Evolutionary conservation across 2,797 vertebrate species (phyloP).

Genomic region (Sciurus carolinensis): DNA sequence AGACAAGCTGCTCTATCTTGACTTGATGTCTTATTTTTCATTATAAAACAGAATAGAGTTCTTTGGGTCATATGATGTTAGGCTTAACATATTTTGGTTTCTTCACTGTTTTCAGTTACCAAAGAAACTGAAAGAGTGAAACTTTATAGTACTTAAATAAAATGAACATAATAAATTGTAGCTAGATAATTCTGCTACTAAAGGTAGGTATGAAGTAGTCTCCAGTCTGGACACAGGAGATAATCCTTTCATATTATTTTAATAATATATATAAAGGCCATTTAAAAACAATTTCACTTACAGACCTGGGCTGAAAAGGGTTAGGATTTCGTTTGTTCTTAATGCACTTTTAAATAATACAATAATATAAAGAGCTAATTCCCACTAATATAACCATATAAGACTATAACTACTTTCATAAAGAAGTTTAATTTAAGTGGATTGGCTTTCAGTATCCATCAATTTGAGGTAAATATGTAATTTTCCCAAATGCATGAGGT

Average conservation of each 20-base stretch:
- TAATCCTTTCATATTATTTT: slow-evolving; percentile 15
- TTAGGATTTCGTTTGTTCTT: not conserved
- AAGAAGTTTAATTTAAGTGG: slow-evolving; percentile 33
- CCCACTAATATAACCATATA: not conserved
- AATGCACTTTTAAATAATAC: slow-evolving; percentile 52
- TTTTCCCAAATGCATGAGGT: not conserved
- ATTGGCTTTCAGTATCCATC: slow-evolving; percentile 37
- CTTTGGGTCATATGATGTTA: not conserved
- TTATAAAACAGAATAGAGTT: slow-evolving; percentile 46
- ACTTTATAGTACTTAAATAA: slow-evolving; percentile 33
- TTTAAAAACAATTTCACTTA: slow-evolving; percentile 36
- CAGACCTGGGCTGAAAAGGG: not conserved
- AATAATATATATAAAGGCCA: not conserved
- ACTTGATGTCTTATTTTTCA: slow-evolving; percentile 50
- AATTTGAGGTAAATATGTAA: slow-evolving; percentile 8
- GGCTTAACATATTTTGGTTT: slow-evolving; percentile 21
- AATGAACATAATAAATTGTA: slow-evolving; percentile 38
- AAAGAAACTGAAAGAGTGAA: slow-evolving; percentile 43
- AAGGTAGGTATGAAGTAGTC: not conserved
- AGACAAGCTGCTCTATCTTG: not conserved
- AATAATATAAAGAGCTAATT: slow-evolving; percentile 12
- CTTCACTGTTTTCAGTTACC: slow-evolving; percentile 32
- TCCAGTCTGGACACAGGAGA: not conserved
- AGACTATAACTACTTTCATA: not conserved
- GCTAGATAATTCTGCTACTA: slow-evolving; percentile 28